Conservation (phyloP, 1,140 invertebrate genomes). For the Drosophila guanche region DNA sequence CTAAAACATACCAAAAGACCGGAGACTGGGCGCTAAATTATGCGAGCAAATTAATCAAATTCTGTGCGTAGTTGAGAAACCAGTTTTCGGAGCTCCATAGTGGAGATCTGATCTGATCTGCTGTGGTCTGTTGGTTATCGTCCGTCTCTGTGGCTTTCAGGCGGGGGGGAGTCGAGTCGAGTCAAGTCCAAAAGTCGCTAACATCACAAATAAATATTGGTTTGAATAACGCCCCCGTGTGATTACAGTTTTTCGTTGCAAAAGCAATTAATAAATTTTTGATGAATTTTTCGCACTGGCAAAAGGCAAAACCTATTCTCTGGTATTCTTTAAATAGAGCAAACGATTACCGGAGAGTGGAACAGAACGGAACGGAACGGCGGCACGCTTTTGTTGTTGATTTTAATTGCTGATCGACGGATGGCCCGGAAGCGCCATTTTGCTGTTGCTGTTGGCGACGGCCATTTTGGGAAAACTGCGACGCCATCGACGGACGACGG, state of each 20-base stretch:
- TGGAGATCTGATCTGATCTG: too few relatives aligned
- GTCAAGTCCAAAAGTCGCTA: constrained; percentile 50
- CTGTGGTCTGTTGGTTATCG: background rate
- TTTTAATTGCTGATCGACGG: constrained; percentile 24
- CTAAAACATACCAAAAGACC: constrained; percentile 18
- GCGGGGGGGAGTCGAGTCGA: background rate
- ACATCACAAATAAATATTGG: constrained; percentile 55
- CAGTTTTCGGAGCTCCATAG: constrained; percentile 39
- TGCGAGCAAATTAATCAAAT: constrained; percentile 70
- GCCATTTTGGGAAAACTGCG: constrained; percentile 70
- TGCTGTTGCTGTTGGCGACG: constrained; percentile 47
- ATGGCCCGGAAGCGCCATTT: constrained; percentile 43
- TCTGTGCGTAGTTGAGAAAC: constrained; percentile 66
- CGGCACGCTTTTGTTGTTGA: constrained; percentile 22
- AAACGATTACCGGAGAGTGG: too few relatives aligned
- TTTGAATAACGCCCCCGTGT: constrained; percentile 41
- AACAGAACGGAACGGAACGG: background rate
- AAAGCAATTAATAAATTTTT: constrained; percentile 38
- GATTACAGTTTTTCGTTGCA: constrained; percentile 32
- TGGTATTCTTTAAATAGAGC: constrained; percentile 18
- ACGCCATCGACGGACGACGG: constrained; percentile 13
- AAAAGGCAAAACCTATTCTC: background rate
- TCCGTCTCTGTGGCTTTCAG: background rate
- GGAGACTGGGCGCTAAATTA: constrained; percentile 40
- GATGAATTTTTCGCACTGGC: constrained; percentile 7